Evolutionary conservation across 2,113 vertebrate genomes (phyloP).

Genomic region (Sylvia atricapilla): DNA sequence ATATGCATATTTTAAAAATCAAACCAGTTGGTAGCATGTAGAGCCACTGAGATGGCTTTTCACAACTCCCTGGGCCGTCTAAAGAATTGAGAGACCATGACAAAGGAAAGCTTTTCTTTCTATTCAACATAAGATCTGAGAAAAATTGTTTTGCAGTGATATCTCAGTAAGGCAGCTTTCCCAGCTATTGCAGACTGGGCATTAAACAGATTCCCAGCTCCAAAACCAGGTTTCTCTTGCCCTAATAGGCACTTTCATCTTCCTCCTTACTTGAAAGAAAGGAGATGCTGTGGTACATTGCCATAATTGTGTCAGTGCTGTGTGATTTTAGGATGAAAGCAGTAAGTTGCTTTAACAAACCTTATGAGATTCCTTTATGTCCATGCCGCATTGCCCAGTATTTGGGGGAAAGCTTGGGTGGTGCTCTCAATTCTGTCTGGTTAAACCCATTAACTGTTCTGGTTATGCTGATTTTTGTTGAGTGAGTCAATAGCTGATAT

Average conservation of each 20-base stretch:
- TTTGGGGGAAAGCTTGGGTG: not conserved
- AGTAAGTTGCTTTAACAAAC: not conserved
- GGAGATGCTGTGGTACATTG: not conserved
- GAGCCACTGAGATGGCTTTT: not conserved
- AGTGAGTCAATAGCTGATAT: not conserved
- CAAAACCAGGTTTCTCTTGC: not conserved
- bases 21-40: not conserved
- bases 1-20: not conserved
- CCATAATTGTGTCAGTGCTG: not conserved
- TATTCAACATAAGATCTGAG: not conserved
- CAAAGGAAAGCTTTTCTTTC: not conserved
- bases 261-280: not conserved
- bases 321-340: not conserved
- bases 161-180: not conserved
- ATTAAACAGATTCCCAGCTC: not conserved
- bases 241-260: not conserved
- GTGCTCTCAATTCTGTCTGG: not conserved
- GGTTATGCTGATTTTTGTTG: not conserved
- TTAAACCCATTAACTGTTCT: not conserved
- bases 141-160: not conserved
- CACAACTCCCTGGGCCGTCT: not conserved
- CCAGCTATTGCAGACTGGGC: not conserved
- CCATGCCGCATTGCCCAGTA: not conserved
- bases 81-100: not conserved
- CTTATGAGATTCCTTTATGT: not conserved